Conservation (phyloP, 2,888 invertebrate species). For the Hydraecia micacea region DNA sequence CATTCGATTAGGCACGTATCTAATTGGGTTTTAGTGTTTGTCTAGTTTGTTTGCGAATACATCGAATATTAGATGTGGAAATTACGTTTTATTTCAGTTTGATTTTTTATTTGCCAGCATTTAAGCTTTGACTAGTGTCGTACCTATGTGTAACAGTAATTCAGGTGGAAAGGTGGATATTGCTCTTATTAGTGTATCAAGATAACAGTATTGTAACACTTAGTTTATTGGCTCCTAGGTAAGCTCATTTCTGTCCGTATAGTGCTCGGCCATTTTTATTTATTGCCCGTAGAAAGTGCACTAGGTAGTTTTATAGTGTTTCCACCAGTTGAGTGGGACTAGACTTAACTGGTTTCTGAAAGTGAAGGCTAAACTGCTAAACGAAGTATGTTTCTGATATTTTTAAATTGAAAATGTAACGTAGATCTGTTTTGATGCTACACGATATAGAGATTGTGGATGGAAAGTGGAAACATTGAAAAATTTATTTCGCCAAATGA, state of each 20-base stretch:
- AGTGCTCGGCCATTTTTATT: background rate
- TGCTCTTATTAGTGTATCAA: background rate
- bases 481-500: background rate
- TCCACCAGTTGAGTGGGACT: background rate
- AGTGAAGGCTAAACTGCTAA: background rate
- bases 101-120: constrained; percentile 8
- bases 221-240: background rate
- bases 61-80: constrained; percentile 10
- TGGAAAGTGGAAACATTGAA: background rate
- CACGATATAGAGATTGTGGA: background rate
- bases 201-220: background rate
- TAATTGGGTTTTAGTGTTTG: constrained; percentile 41
- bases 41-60: constrained; percentile 28
- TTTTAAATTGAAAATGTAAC: background rate
- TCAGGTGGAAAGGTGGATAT: background rate
- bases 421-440: background rate
- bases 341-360: constrained; percentile 17
- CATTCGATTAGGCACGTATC: constrained; percentile 34
- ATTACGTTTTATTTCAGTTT: constrained; percentile 2
- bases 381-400: background rate
- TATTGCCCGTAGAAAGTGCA: constrained; percentile 2
- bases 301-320: background rate
- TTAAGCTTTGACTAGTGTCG: constrained; percentile 10
- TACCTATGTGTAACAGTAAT: background rate
- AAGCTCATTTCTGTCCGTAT: background rate